Conservation (phyloP, 1,140 invertebrate species). For the Epicauta chinensis region DNA sequence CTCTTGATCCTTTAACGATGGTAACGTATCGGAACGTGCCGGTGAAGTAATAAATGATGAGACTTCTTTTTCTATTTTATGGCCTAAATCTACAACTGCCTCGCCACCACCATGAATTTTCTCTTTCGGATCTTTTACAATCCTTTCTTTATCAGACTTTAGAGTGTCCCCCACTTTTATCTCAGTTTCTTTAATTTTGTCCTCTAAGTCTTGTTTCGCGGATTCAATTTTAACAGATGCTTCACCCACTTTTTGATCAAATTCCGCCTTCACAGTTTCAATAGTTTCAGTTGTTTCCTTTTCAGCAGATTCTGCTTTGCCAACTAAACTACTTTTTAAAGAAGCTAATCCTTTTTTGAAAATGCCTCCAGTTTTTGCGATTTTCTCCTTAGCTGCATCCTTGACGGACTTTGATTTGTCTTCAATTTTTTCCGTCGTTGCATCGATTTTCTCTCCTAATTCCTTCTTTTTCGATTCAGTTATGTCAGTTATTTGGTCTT, state of each 20-base stretch:
- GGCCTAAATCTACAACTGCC: constrained; percentile 3
- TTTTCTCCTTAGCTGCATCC: neutral
- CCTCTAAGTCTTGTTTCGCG: too few relatives aligned
- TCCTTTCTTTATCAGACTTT: too few relatives aligned
- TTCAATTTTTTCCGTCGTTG: neutral
- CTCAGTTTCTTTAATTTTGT: too few relatives aligned
- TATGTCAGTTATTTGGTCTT: constrained; percentile 13
- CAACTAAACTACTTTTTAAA: neutral
- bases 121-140: neutral
- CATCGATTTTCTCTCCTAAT: neutral
- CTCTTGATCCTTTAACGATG: too few relatives aligned
- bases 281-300: too few relatives aligned
- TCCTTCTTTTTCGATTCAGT: neutral
- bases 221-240: too few relatives aligned
- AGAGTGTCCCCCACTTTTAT: too few relatives aligned
- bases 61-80: too few relatives aligned
- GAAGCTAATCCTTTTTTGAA: neutral
- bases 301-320: neutral
- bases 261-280: too few relatives aligned
- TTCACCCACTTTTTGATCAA: too few relatives aligned
- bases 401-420: neutral
- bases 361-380: constrained; percentile 9
- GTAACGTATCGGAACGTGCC: too few relatives aligned
- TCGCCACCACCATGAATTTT: constrained; percentile 1
- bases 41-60: too few relatives aligned